These are phyloP conservation scores for Coilia nasus DNA, from an alignment of 2,797 vertebrate species.

Conservation along the genomic window DNA sequence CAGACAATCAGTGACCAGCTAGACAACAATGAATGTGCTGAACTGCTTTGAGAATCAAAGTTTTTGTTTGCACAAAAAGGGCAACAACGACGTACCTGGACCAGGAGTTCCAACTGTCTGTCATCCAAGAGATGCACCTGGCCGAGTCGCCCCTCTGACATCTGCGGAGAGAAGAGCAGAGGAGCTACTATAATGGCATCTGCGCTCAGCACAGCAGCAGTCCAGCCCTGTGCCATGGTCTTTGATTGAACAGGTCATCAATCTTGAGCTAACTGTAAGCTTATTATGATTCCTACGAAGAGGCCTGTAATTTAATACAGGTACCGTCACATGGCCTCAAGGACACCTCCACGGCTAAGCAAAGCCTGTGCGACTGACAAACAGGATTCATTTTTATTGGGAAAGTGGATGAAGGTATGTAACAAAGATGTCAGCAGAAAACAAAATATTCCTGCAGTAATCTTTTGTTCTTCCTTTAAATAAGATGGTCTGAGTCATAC, in stretches of 20 bases:
- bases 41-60: not conserved
- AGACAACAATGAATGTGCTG: not conserved
- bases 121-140: constrained; percentile 93
- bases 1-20: not conserved
- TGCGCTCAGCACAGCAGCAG: not conserved
- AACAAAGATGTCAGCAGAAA: constrained; percentile 5
- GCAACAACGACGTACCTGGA: constrained; percentile 83
- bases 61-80: not conserved
- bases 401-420: constrained; percentile 26
- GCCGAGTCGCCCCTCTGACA: constrained; percentile 95
- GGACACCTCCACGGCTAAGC: not conserved
- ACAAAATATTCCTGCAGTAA: not conserved
- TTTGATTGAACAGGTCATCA: not conserved
- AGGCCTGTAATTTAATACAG: not conserved
- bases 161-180: constrained; percentile 72
- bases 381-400: constrained; percentile 51
- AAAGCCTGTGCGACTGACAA: constrained; percentile 40
- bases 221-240: not conserved
- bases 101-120: constrained; percentile 93
- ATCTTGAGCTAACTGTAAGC: not conserved
- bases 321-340: not conserved
- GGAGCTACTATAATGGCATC: constrained; percentile 10
- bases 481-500: not conserved
- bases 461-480: not conserved
- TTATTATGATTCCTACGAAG: not conserved